A percentile compares a stretch with the other conserved stretches of the same genome.
phyloP scores from a whole-genome alignment of 2,888 invertebrate genomes.

The Latrodectus hesperus region DNA sequence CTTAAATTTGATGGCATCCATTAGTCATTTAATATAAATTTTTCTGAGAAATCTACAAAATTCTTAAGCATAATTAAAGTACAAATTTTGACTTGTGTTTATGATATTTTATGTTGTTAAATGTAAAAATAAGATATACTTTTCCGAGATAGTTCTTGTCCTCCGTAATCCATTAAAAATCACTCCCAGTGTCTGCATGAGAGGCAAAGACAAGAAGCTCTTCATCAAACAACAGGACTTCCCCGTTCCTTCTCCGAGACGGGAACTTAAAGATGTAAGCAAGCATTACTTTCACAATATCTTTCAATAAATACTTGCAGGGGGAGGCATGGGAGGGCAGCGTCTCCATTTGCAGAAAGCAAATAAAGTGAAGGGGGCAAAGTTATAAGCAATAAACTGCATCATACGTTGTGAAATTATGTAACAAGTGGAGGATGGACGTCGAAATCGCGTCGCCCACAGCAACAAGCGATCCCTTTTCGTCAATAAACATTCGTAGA shows the following conservation, averaged over 20 bases:
- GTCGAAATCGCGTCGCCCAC: slow-evolving; percentile 37
- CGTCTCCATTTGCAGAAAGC: slow-evolving; percentile 17
- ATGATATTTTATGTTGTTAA: too few species aligned
- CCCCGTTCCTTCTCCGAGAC: slow-evolving; percentile 9
- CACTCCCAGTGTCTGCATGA: too few species aligned
- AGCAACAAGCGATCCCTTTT: slow-evolving; percentile 52
- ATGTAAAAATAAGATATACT: too few species aligned
- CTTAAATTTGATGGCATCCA: too few species aligned
- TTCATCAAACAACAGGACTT: neutral
- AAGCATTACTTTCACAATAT: slow-evolving; percentile 28
- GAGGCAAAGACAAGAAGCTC: neutral
- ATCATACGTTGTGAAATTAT: slow-evolving; percentile 41
- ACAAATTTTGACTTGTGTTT: too few species aligned
- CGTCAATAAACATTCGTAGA: slow-evolving; percentile 55
- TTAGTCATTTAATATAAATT: too few species aligned
- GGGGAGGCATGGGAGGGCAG: neutral
- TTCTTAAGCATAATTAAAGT: too few species aligned
- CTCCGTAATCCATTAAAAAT: too few species aligned
- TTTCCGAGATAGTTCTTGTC: too few species aligned
- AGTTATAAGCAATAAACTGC: slow-evolving; percentile 45
- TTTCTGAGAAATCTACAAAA: too few species aligned
- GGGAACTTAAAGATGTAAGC: slow-evolving; percentile 41
- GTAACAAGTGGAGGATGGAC: slow-evolving; percentile 31
- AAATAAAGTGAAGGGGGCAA: slow-evolving; percentile 40
- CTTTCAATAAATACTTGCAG: slow-evolving; percentile 26